Percentiles rank a stretch among this genome's conserved stretches.
These are phyloP conservation scores for Apogon talboti DNA, from an alignment of 2,797 vertebrate genomes.

Conservation along the genomic window DNA sequence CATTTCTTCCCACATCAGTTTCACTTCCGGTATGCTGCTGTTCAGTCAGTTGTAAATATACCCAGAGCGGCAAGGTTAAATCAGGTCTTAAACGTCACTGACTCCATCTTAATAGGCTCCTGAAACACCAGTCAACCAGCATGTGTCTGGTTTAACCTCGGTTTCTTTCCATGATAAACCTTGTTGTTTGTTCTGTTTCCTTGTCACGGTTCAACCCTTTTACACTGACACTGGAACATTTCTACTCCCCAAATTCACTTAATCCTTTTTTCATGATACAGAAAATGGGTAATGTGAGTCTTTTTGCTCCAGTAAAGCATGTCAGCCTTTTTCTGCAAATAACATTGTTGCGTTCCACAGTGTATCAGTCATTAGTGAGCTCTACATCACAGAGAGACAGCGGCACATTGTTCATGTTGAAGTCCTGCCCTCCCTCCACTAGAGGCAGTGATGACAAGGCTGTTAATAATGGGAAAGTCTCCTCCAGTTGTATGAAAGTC, in stretches of 20 bases:
- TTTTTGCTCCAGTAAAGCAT: background rate
- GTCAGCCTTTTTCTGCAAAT: conserved; percentile 18
- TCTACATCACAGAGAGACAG: conserved; percentile 78
- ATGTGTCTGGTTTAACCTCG: conserved; percentile 20
- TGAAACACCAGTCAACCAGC: conserved; percentile 13
- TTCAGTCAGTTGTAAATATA: conserved; percentile 27
- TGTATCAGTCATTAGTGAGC: conserved; percentile 69
- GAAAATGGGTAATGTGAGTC: background rate
- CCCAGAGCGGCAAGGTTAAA: background rate
- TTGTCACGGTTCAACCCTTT: background rate
- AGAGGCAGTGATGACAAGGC: conserved; percentile 50
- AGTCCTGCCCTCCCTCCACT: conserved; percentile 43
- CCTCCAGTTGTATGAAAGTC: conserved; percentile 38
- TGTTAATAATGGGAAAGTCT: conserved; percentile 67
- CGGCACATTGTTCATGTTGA: conserved; percentile 57
- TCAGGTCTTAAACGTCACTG: background rate
- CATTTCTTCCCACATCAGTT: conserved; percentile 42
- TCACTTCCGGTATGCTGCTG: conserved; percentile 45
- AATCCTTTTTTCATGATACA: background rate
- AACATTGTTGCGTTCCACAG: conserved; percentile 1
- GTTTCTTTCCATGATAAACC: conserved; percentile 38
- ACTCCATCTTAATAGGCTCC: background rate
- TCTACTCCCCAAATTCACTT: background rate
- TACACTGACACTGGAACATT: background rate
- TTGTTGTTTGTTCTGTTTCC: background rate